Base-by-base conservation (phyloP, 2,797 vertebrate genomes). In the Oreonectes daqikongensis region DNA sequence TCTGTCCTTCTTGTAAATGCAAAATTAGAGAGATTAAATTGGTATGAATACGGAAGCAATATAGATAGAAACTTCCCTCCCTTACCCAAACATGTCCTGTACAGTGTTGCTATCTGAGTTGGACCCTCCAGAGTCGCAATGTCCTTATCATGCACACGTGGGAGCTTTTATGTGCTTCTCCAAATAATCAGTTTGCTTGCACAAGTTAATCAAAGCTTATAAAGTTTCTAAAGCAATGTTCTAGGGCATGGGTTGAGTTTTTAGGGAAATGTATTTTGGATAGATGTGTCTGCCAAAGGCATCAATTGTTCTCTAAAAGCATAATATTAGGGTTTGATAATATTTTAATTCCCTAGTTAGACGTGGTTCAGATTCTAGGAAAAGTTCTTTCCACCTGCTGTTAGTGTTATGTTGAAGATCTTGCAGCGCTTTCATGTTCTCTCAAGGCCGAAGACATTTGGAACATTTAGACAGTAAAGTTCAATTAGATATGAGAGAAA, bases 41-140 rank as follows among this genome's bases (percentile, higher is more conserved):
- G 14, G 28, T 20, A 42, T 40, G 20, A 67, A 17, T 32, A 30
- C 14, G 28, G 28, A 32, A 59, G 57, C 26, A 59, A 59, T 59
- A 30, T 20, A 59, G 55, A 30, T 17, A 30, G 55, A 75, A 55
- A 10, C 6, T 3, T 38, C 8, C 22, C n/a, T n/a, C 12, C 17
- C 60, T 15, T 55, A 66, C 72, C 63, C 50, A 66, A 75, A 75
- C 52, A 57, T 44, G 17, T 18, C 38, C 7, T 18, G 50, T 48
- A 22, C 3, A 4, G 26, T 18, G 64, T 10, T 74, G 28, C 52
- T 61, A 69, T 77, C 74, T 2, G 28, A 35, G 38, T 18, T 60
- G 38, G 14, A n/a, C 26, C 38, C 24, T 68, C 26, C 40, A 68
- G 26, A 68, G 64, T 69, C n/a, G 57, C 50, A 3, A 14, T 44